Evolutionary conservation across 2,113 vertebrate genomes (phyloP), one percentile per base, ranked within the genome.

Genomic region (Galemys pyrenaicus): DNA sequence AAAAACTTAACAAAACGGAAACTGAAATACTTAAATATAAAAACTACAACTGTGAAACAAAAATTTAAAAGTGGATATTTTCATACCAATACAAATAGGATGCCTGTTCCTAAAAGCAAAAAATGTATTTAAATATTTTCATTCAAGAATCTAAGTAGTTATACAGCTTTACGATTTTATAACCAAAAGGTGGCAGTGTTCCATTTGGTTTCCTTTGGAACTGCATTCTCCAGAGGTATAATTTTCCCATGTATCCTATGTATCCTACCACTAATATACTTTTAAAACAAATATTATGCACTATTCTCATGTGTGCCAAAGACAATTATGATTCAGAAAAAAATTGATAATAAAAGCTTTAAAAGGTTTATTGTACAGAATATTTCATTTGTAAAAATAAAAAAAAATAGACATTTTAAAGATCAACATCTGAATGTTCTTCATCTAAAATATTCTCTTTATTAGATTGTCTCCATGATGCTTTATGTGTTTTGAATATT

Each of bases 171-270:
- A 56, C n/a, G 68, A 56, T 67, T 17, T 28, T n/a, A 7, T 30
- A 65, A 35, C 97, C 83, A 88, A 88, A 85, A 94, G 97, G 81
- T 96, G 97, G 96, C 97, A 98, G 92, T 96, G 91, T 64, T 74
- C 82, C n/a, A 2, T 54, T 85, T 73, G 19, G 39, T 95, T 93
- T 85, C 7, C 17, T 62, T 11, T 67, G 35, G 65, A 89, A 24
- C 10, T 32, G 68, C 37, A 16, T 88, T 93, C 71, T 89, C n/a
- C 41, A 30, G 87, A 84, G 19, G 49, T 67, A 51, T 54, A 83
- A 41, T 73, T 89, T 64, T 87, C 60, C 81, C 51, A 39, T 10
- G 6, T 39, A 37, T 70, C 54, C 35, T 83, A 39, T 10, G 6
- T 39, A 37, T 70, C 54, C 35, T 83, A 64, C 30, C 88, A 68